phyloP scores from a whole-genome alignment of 2,113 vertebrate genomes.

The Pongo abelii region DNA sequence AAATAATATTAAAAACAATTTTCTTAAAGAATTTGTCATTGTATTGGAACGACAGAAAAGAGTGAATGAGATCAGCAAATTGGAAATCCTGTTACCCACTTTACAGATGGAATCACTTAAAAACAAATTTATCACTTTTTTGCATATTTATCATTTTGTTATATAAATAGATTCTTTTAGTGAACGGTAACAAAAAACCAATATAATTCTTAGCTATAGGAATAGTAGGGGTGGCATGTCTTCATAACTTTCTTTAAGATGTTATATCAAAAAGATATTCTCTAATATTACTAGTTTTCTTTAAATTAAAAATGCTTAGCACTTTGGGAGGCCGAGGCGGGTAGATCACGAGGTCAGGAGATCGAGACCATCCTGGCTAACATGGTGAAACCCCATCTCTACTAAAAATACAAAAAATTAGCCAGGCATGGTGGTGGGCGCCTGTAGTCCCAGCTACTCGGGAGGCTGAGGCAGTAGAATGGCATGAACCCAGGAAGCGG shows the following conservation, averaged over 20 bases:
- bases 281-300: neutral
- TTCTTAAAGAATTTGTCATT: neutral
- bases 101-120: neutral
- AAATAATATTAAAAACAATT: neutral
- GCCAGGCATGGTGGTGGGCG: fast-evolving
- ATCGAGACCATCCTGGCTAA: no score
- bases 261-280: neutral
- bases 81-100: neutral
- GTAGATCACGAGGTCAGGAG: no score
- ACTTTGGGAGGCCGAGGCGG: no score
- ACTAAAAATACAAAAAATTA: no score
- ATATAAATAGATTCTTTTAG: neutral
- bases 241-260: neutral
- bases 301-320: neutral
- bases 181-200: neutral
- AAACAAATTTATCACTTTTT: neutral
- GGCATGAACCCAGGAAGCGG: no score
- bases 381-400: no score
- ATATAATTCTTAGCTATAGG: neutral
- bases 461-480: no score
- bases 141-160: neutral
- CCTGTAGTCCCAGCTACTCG: no score
- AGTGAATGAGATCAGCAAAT: neutral
- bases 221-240: neutral
- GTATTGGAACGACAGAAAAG: neutral